Evolutionary conservation across 2,888 invertebrate genomes (phyloP), one percentile per base, ranked within the genome.

Genomic region (Mimumesa dahlbomi): DNA sequence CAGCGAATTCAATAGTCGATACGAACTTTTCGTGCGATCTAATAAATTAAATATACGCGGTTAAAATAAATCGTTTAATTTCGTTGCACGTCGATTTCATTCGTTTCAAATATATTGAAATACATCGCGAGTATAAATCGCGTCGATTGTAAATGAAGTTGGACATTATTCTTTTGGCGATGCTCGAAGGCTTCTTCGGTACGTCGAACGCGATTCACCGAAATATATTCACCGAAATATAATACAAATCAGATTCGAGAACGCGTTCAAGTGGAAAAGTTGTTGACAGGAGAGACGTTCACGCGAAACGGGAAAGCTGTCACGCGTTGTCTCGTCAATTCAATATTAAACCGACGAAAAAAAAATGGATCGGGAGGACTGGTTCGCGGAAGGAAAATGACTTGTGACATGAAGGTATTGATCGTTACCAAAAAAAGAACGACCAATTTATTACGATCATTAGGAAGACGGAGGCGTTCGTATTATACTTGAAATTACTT

Each of bases 391-490:
- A 46, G 9, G 22, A 54, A 42, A 22, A 54, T 34, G 34, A 45
- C 34, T 13, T 19, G 14, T 16, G 45, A 34, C 21, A 7, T 9
- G 34, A 48, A 7, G 38, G 9, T 57, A 48, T 48, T 16, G 46
- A 57, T 29, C 57, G 36, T 22, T 5, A 13, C 16, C 6, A 7
- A 13, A 18, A 19, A n/a, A 49, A n/a, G 19, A 11, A 13, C 11
- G 14, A 13, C 13, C 14, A 31, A 22, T n/a, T n/a, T n/a, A 29
- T 46, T 5, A 38, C 38, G 46, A 29, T 48, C 16, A n/a, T 18
- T 19, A 25, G n/a, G 14, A 46, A 18, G 9, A 14, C 21, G 2
- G 14, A 11, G 21, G 14, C 29, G 18, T n/a, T 16, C 29, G 19
- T 48, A 18, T 16, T 48, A 16, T 34, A 13, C 18, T 29, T 29